Evolutionary conservation across 2,797 vertebrate species (phyloP), one percentile per base, ranked within the genome.

Genomic region (Phoeniculus purpureus): DNA sequence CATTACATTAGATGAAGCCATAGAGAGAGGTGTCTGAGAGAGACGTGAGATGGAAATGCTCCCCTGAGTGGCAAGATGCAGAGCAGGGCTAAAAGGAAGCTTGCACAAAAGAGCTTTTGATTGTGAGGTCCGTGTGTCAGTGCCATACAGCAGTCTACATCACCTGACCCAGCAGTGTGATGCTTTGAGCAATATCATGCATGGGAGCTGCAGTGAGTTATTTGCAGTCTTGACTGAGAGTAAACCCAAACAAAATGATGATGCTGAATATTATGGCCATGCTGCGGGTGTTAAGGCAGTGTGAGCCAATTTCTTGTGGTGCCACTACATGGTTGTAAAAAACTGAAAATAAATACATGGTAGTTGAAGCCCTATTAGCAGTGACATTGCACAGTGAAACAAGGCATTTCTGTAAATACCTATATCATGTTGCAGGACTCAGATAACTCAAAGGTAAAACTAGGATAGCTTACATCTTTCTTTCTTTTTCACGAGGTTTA

Each of bases 21-120:
- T 58, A 80, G 92, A 93, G 92, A 34, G 78, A 51, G 22, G 47
- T 89, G 70, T 73, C 70, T 93, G 77, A 60, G 56, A 32, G 94
- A 68, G 21, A 92, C 65, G 61, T 74, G 88, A 88, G 75, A 45
- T 16, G 71, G 54, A 87, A 82, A 95, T 86, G 68, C 94, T 96
- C 80, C 82, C 68, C 25, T 56, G 23, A 15, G 27, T 32, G 66
- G 47, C 54, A 56, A 67, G 70, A 75, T 85, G 72, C 81, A 72
- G 90, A 84, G 72, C 84, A 85, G 76, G 29, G 70, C 75, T 70
- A 88, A 92, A 94, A 91, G 87, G 60, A 64, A 67, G 74, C 72
- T 56, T 70, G 71, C 77, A 95, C 93, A 96, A 95, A 96, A 76
- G 83, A 51, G 31, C 48, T 83, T 89, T 94, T 96, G 89, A 95